phyloP scores from a whole-genome alignment of 2,888 invertebrate genomes.

The Carabus problematicus region DNA sequence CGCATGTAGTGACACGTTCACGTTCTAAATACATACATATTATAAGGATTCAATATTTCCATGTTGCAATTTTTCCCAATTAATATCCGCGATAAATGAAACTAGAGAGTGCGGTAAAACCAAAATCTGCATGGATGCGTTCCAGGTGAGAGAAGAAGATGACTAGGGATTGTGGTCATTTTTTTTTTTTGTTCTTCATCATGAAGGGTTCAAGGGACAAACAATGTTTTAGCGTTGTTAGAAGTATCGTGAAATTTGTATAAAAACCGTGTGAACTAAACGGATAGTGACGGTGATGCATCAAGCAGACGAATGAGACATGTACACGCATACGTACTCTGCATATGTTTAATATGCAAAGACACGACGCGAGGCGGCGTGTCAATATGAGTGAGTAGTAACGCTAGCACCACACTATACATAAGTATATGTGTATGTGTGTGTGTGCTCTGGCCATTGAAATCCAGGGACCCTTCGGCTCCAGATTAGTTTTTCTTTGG shows the following conservation, averaged over 20 bases:
- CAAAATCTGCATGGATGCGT: too few relatives aligned
- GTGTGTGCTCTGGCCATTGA: neutral
- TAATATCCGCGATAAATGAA: too few relatives aligned
- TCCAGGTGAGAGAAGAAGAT: too few relatives aligned
- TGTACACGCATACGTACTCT: constrained; percentile 3
- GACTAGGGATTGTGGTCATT: too few relatives aligned
- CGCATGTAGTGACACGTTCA: too few relatives aligned
- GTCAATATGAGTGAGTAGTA: constrained; percentile 53
- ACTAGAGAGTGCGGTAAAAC: too few relatives aligned
- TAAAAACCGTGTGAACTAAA: constrained; percentile 2
- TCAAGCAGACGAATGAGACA: constrained; percentile 7
- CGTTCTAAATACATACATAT: too few relatives aligned
- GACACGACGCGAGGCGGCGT: constrained; percentile 60
- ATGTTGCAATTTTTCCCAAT: too few relatives aligned
- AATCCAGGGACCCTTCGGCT: neutral
- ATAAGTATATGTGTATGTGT: too few relatives aligned
- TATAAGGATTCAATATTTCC: too few relatives aligned
- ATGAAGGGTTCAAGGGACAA: neutral
- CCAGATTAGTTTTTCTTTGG: neutral
- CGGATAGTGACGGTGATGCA: too few relatives aligned
- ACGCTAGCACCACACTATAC: neutral
- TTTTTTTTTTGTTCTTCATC: too few relatives aligned
- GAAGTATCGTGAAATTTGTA: constrained; percentile 5
- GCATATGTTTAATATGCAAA: constrained; percentile 58
- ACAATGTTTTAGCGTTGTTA: neutral